phyloP scores from a whole-genome alignment of 2,797 vertebrate genomes.

The Poeciliopsis turneri region DNA sequence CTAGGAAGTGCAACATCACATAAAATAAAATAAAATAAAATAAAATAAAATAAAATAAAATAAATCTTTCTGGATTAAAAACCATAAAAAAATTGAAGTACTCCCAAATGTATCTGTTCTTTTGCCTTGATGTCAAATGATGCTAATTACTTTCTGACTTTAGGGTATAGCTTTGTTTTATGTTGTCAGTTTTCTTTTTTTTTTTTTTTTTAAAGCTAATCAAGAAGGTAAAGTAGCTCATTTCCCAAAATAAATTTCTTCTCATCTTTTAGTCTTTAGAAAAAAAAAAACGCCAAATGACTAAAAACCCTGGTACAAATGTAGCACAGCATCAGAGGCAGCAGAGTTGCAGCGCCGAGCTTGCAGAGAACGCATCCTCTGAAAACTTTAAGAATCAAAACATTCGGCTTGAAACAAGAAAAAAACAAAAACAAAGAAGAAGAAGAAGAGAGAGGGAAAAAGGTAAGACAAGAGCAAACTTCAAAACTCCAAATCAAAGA shows the following conservation, averaged over 20 bases:
- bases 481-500: conserved; percentile 75
- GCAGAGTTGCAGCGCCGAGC: conserved; percentile 23
- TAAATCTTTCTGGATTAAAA: neutral
- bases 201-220: neutral
- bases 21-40: neutral
- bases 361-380: conserved; percentile 33
- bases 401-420: conserved; percentile 52
- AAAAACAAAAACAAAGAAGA: too few species aligned
- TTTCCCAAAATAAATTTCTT: conserved; percentile 5
- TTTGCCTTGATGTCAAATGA: conserved; percentile 3
- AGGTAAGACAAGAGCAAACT: conserved; percentile 64
- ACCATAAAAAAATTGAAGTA: neutral
- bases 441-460: neutral
- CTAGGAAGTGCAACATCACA: neutral
- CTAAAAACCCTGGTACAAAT: conserved; percentile 15
- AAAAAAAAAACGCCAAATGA: conserved; percentile 1
- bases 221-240: neutral
- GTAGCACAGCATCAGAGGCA: conserved; percentile 31
- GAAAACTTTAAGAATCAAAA: conserved; percentile 56
- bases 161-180: neutral
- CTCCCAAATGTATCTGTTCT: neutral
- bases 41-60: neutral
- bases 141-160: neutral
- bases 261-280: conserved; percentile 5
- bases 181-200: neutral